These are phyloP conservation scores for Carassius carassius DNA, from an alignment of 2,113 vertebrate species.

Conservation along the genomic window DNA sequence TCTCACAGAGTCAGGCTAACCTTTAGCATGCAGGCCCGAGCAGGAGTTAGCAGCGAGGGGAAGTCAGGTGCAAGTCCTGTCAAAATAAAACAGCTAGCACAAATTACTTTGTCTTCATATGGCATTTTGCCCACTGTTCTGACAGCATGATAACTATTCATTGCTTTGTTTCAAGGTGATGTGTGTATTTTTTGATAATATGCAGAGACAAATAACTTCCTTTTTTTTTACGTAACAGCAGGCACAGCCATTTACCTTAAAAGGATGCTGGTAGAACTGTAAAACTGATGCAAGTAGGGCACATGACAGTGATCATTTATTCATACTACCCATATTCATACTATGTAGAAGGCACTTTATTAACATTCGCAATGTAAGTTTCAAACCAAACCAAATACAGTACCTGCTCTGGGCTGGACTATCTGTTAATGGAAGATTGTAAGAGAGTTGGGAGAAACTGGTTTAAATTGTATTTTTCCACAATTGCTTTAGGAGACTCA, in stretches of 20 bases:
- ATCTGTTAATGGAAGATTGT: background rate
- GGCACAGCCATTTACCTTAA: background rate
- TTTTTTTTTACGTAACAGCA: background rate
- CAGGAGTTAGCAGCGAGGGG: conserved; percentile 39
- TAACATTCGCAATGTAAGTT: background rate
- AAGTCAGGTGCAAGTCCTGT: background rate
- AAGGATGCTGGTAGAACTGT: background rate
- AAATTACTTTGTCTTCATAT: conserved; percentile 30
- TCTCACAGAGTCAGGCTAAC: conserved; percentile 61
- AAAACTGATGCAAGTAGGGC: background rate
- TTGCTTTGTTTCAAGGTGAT: background rate
- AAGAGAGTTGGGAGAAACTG: background rate
- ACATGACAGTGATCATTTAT: background rate
- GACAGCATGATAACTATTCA: background rate
- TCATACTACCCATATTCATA: background rate
- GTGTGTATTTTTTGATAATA: background rate
- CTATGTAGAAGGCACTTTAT: background rate
- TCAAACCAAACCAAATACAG: background rate
- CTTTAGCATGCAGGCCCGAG: conserved; percentile 27
- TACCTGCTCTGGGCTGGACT: background rate
- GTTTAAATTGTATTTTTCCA: background rate
- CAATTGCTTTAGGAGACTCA: background rate
- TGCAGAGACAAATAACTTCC: background rate
- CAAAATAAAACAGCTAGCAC: conserved; percentile 29
- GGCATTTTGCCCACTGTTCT: background rate